Evolutionary conservation across 2,797 vertebrate genomes (phyloP).

Genomic region (Chlorospingus semifuscus): DNA sequence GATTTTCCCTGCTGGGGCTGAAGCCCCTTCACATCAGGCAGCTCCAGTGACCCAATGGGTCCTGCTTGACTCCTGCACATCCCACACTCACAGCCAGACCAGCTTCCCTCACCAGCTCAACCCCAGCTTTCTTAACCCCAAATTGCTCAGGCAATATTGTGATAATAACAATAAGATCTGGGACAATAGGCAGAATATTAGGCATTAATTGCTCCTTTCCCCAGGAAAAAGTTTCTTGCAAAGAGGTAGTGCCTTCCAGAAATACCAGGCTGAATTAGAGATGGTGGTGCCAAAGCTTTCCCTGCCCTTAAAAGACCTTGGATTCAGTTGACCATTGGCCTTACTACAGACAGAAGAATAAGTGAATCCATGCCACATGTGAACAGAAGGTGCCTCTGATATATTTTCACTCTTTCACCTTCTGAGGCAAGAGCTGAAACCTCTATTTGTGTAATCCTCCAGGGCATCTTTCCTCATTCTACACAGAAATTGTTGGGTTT

Average conservation of each 20-base stretch:
- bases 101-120: background rate
- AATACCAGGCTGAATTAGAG: background rate
- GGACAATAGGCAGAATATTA: background rate
- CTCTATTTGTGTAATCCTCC: background rate
- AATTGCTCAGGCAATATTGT: background rate
- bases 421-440: background rate
- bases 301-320: background rate
- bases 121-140: background rate
- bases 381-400: background rate
- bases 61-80: background rate
- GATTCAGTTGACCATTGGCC: background rate
- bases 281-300: background rate
- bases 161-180: background rate
- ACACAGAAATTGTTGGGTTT: background rate
- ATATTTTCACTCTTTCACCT: background rate
- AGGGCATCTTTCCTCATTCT: background rate
- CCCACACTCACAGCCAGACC: background rate
- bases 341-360: background rate
- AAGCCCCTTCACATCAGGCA: fast-evolving
- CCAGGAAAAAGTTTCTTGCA: background rate
- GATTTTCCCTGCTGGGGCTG: background rate
- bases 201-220: background rate
- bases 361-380: background rate
- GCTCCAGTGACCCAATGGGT: fast-evolving
- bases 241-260: background rate